Evolutionary conservation across 1,140 invertebrate species (phyloP).

Genomic region (Mercenaria mercenaria): DNA sequence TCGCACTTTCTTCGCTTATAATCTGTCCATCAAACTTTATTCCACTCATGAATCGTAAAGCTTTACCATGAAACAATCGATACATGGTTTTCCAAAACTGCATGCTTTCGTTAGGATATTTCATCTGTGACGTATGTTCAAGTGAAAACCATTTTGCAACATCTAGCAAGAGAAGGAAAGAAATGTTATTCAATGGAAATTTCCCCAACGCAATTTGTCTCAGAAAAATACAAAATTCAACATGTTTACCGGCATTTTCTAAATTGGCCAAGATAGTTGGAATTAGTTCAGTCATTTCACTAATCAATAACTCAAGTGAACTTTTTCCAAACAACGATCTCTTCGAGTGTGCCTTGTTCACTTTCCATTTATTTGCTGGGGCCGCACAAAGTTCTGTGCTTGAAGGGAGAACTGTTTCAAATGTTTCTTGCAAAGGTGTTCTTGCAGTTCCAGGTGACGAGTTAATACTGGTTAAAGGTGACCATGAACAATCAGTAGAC

Average conservation of each 20-base stretch:
- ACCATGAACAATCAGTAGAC: no score
- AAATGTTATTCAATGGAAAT: conserved; percentile 2
- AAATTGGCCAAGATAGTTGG: background rate
- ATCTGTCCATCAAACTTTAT: background rate
- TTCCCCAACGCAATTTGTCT: background rate
- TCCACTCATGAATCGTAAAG: background rate
- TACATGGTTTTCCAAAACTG: conserved; percentile 12
- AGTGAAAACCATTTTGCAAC: conserved; percentile 14
- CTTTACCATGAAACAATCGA: conserved; percentile 33
- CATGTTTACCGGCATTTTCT: background rate
- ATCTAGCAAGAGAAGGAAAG: background rate
- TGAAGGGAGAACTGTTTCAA: background rate
- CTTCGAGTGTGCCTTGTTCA: background rate
- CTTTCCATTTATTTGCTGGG: background rate
- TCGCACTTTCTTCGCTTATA: no score
- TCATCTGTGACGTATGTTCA: conserved; percentile 8
- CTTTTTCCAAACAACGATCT: background rate
- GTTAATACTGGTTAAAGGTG: no score
- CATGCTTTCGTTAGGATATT: background rate
- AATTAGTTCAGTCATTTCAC: background rate
- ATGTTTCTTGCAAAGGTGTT: background rate
- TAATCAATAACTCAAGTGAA: background rate
- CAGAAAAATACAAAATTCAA: conserved; percentile 1
- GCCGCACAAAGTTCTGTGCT: background rate
- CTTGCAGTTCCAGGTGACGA: no score